These are phyloP conservation scores for Regulus satrapa DNA, from an alignment of 2,113 vertebrate genomes.

Conservation along the genomic window DNA sequence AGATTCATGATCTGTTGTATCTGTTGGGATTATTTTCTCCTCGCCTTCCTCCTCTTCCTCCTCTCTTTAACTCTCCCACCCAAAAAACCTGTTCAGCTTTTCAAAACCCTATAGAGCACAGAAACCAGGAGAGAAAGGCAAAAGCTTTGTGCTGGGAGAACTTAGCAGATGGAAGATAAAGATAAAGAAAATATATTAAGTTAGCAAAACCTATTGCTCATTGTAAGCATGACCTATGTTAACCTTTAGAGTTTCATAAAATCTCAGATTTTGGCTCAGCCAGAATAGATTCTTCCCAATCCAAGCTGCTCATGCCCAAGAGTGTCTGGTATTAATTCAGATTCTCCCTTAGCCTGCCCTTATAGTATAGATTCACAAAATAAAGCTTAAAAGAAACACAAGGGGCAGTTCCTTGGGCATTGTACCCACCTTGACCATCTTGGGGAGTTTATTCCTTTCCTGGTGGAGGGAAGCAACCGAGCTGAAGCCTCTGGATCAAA, in stretches of 20 bases:
- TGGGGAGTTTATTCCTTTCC: constrained; percentile 1
- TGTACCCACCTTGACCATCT: constrained; percentile 63
- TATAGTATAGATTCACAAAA: not conserved
- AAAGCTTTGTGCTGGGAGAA: not conserved
- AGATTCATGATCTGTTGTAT: not conserved
- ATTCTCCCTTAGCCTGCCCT: not conserved
- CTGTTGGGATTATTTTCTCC: not conserved
- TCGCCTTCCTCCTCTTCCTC: not conserved
- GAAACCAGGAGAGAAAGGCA: not conserved
- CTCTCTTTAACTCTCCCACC: not conserved
- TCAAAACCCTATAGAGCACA: not conserved
- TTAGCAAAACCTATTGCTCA: not conserved
- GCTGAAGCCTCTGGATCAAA: not conserved
- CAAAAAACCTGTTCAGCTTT: constrained; percentile 11
- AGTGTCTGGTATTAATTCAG: not conserved
- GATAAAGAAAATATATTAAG: not conserved
- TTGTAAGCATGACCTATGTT: not conserved
- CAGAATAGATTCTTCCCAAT: not conserved
- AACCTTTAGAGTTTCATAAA: not conserved
- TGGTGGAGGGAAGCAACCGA: not conserved
- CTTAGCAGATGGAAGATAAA: not conserved
- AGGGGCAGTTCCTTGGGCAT: not conserved
- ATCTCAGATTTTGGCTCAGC: not conserved
- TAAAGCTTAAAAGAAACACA: not conserved
- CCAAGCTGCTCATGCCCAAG: not conserved